Conservation (phyloP, 2,113 vertebrate species). For the Oenanthe melanoleuca region DNA sequence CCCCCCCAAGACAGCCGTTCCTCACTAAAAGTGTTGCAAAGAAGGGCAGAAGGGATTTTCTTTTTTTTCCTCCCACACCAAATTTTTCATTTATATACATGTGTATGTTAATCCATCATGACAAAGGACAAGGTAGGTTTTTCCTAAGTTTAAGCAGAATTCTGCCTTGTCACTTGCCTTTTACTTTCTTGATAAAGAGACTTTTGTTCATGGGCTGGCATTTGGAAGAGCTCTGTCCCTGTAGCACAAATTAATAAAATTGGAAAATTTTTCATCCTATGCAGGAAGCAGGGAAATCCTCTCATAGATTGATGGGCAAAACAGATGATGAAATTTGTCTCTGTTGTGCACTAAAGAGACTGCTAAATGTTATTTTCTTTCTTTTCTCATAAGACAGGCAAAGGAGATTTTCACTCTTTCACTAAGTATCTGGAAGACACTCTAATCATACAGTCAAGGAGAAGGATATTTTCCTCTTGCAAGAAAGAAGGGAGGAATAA, state of each 20-base stretch:
- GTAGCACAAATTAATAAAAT: neutral
- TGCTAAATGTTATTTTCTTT: neutral
- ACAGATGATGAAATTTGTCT: neutral
- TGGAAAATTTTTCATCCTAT: neutral
- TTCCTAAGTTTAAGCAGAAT: neutral
- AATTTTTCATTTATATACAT: neutral
- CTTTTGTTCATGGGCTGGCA: neutral
- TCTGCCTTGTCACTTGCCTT: neutral
- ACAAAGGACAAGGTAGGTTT: neutral
- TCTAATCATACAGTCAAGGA: neutral
- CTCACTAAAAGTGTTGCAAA: neutral
- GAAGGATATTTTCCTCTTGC: neutral
- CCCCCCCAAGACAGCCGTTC: fast-evolving
- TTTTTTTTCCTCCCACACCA: neutral
- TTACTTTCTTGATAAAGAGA: neutral
- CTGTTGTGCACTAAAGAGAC: neutral
- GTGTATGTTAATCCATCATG: neutral
- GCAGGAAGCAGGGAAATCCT: neutral
- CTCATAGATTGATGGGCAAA: neutral
- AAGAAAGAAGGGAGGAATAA: neutral
- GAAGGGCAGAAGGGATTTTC: neutral
- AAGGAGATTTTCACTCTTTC: neutral
- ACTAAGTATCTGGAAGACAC: neutral
- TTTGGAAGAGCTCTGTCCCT: neutral
- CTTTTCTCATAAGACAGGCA: neutral